These are phyloP conservation scores for Platygyra sinensis DNA, from an alignment of 64 coral and sea anemone species.

Conservation along the genomic window DNA sequence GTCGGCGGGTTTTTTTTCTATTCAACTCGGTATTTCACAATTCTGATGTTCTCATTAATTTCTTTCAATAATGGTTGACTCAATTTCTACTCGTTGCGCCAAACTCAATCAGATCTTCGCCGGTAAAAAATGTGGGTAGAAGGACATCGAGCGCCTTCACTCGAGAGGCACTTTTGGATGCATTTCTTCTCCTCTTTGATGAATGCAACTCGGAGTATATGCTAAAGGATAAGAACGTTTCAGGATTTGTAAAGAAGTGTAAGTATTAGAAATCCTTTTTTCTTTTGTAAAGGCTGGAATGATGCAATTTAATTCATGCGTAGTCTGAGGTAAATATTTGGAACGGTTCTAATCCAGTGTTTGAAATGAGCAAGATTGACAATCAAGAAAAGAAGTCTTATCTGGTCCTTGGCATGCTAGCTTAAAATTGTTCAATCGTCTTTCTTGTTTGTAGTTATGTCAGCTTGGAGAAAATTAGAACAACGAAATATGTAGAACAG, in stretches of 20 bases:
- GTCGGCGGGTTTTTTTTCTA: not conserved
- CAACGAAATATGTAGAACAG: too few species aligned
- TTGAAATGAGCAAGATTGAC: too few species aligned
- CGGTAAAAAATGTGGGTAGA: conserved; percentile 72
- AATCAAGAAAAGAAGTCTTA: too few species aligned
- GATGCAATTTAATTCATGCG: not conserved
- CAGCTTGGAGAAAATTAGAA: too few species aligned
- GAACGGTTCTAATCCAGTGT: too few species aligned
- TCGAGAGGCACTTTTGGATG: conserved; percentile 92
- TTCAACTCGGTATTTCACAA: conserved; percentile 11
- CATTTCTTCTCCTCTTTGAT: conserved; percentile 89
- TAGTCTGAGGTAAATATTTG: too few species aligned
- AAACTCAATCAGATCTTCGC: conserved; percentile 90
- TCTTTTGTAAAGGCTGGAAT: not conserved
- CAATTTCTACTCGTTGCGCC: conserved; percentile 80
- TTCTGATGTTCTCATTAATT: conserved; percentile 29
- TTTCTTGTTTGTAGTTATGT: too few species aligned
- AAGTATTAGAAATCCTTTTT: conserved; percentile 17
- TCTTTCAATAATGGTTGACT: conserved; percentile 62
- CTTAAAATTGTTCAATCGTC: too few species aligned
- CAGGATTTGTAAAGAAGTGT: conserved; percentile 96
- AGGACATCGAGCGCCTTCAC: conserved; percentile 38
- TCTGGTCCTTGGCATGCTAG: too few species aligned
- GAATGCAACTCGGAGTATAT: conserved; percentile 88
- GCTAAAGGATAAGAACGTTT: conserved; percentile 89